phyloP scores from a whole-genome alignment of 2,888 invertebrate genomes.

The Caenorhabditis sp. region DNA sequence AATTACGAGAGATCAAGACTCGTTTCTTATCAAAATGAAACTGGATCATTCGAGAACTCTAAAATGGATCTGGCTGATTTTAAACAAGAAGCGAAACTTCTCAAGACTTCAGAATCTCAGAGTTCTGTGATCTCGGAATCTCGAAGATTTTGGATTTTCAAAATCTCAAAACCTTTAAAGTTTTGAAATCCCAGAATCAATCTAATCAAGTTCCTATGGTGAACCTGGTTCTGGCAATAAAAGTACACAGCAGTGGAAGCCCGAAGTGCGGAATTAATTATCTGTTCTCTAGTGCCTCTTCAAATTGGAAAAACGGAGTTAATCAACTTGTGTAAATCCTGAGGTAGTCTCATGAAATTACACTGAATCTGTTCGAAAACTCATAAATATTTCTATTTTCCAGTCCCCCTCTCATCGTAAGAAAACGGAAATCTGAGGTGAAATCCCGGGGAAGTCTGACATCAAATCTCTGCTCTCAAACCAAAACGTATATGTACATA shows the following conservation, averaged over 20 bases:
- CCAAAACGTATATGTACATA: not conserved
- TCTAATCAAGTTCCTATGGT: too few relatives aligned
- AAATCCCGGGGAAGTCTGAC: slow-evolving; percentile 24
- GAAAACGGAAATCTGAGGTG: slow-evolving; percentile 17
- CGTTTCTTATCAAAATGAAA: not conserved
- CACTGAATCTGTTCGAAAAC: not conserved
- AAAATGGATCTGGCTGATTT: not conserved
- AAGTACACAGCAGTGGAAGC: too few relatives aligned
- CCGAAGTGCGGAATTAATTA: too few relatives aligned
- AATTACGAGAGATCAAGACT: slow-evolving; percentile 9
- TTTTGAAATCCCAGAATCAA: too few relatives aligned
- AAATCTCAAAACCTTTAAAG: too few relatives aligned
- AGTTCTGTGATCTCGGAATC: too few relatives aligned
- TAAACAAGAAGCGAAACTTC: too few relatives aligned
- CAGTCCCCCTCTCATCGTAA: not conserved
- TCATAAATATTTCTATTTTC: slow-evolving; percentile 1
- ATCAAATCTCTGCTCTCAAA: slow-evolving; percentile 7
- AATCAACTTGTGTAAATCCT: not conserved
- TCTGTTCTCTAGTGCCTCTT: slow-evolving; percentile 30
- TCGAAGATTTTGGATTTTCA: too few relatives aligned
- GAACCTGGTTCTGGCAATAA: too few relatives aligned
- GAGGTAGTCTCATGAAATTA: too few relatives aligned
- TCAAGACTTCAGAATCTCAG: too few relatives aligned
- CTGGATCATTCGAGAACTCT: not conserved
- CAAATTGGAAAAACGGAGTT: not conserved